Evolutionary conservation across 2,888 invertebrate species (phyloP), one percentile per base, ranked within the genome.

Genomic region (Clunio marinus): DNA sequence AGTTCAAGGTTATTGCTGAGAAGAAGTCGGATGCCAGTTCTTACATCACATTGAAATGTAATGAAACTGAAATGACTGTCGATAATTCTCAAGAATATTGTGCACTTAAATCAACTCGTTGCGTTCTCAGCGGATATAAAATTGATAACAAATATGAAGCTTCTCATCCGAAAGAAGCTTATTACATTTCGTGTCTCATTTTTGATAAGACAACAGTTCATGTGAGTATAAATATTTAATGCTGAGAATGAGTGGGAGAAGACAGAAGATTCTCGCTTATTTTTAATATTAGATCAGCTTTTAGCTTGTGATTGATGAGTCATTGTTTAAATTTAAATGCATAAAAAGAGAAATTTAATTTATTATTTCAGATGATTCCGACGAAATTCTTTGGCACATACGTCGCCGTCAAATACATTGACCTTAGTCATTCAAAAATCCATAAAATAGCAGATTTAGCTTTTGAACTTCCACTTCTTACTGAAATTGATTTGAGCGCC

Each of bases 1-100:
- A 65, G 46, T 45, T 65, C 63, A 46, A 62, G 62, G 62, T 41
- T 25, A 20, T n/a, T 2, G 27, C 27, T 57, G 27, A n/a, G n/a
- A n/a, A n/a, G n/a, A n/a, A n/a, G n/a, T n/a, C n/a, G n/a, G 51
- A 3, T 3, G 17, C 7, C n/a, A 51, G 22, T 22, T 20, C 5
- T 13, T 22, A 27, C 13, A 17, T 65, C 1, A 46, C 7, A 28
- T 28, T 46, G 2, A 65, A 25, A 65, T 65, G 63, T 25, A 65
- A 4, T 3, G 46, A 65, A 3, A 28, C 45, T 17, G 28, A 46
- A 46, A 27, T 17, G 15, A 17, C 8, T n/a, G 22, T 8, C 51
- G 51, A 51, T 13, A 5, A 13, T 15, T 5, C 17, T 15, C 10
- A 41, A 22, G 22, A 22, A 20, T 13, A 51, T 17, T 51, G 51